Evolutionary conservation across 2,888 invertebrate species (phyloP).

Genomic region (Clunio marinus): DNA sequence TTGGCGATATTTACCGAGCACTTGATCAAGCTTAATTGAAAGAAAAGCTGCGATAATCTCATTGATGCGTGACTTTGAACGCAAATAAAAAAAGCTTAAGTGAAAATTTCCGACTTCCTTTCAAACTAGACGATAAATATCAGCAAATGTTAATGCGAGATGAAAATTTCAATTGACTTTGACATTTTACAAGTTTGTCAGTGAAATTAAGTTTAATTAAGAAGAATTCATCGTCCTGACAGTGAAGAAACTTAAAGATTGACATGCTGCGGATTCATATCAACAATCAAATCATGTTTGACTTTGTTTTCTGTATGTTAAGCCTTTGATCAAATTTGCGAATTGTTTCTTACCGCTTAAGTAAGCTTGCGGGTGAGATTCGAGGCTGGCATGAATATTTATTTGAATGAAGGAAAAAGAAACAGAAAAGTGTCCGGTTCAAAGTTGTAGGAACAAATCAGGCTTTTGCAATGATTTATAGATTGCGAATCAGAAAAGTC

Average conservation of each 20-base stretch:
- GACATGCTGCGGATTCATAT: neutral
- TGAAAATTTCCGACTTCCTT: conserved; percentile 11
- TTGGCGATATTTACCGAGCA: neutral
- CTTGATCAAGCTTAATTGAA: neutral
- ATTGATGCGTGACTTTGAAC: conserved; percentile 2
- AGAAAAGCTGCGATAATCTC: neutral
- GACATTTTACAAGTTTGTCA: conserved; percentile 30
- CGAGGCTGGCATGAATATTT: too few relatives aligned
- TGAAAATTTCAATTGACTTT: neutral
- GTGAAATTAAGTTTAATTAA: too few relatives aligned
- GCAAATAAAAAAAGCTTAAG: neutral
- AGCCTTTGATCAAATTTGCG: neutral
- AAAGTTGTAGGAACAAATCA: conserved; percentile 2
- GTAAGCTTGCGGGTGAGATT: too few relatives aligned
- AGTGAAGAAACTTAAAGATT: neutral
- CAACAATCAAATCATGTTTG: neutral
- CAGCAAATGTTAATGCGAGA: neutral
- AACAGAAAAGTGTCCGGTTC: conserved; percentile 25
- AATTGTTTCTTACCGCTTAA: neutral
- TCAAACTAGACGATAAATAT: neutral
- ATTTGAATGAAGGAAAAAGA: too few relatives aligned
- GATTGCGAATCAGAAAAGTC: conserved; percentile 23
- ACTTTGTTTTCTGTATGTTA: neutral
- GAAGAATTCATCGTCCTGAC: neutral
- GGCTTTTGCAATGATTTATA: conserved; percentile 29